Conservation (phyloP, 2,888 invertebrate genomes). For the Lordiphosa fenestrarum region DNA sequence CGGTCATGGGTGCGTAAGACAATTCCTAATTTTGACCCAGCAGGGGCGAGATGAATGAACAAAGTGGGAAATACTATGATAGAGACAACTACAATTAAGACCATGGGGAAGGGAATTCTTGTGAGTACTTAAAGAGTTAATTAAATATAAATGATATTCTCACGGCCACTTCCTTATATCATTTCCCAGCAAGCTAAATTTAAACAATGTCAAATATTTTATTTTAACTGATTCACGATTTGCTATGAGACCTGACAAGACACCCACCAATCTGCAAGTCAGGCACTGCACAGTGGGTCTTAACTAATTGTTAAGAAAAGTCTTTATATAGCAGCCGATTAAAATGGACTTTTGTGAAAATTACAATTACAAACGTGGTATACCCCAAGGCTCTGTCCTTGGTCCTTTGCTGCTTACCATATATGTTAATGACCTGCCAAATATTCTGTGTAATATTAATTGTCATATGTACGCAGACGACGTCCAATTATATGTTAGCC, state of each 20-base stretch:
- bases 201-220: conserved; percentile 8
- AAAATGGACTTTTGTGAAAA: too few species aligned
- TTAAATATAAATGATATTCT: background rate
- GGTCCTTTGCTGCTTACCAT: too few species aligned
- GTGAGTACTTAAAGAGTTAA: background rate
- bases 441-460: too few species aligned
- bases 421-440: too few species aligned
- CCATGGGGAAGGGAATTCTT: background rate
- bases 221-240: conserved; percentile 42
- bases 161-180: conserved; percentile 7
- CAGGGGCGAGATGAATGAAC: conserved; percentile 16
- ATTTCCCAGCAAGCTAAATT: background rate
- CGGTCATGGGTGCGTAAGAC: conserved; percentile 28
- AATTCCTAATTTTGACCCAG: conserved; percentile 28
- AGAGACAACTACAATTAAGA: background rate
- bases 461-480: too few species aligned
- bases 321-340: too few species aligned
- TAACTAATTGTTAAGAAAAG: too few species aligned
- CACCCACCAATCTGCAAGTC: too few species aligned
- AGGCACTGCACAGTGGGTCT: too few species aligned
- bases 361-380: too few species aligned
- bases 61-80: background rate
- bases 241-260: background rate
- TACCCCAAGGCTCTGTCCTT: too few species aligned
- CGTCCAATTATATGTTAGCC: too few species aligned